phyloP scores from a whole-genome alignment of 2,888 invertebrate species.

The Nemurella pictetii region DNA sequence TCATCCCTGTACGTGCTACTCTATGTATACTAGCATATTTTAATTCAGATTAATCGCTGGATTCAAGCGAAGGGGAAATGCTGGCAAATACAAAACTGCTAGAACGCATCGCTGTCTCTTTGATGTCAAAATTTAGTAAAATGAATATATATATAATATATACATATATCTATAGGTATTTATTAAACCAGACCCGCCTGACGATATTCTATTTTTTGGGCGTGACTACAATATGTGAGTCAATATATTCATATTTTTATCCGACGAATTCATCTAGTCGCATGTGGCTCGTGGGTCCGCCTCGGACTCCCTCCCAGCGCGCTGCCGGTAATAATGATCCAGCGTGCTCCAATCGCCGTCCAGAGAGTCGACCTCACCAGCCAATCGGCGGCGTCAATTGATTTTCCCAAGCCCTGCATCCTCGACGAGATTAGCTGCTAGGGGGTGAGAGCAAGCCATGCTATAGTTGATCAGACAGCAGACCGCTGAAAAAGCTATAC shows the following conservation, averaged over 20 bases:
- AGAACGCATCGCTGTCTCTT: no score
- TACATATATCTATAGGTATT: no score
- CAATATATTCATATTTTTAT: background rate
- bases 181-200: no score
- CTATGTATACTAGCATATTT: no score
- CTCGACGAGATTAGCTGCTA: background rate
- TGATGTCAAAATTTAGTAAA: no score
- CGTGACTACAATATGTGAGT: background rate
- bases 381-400: constrained; percentile 16
- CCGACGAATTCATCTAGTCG: background rate
- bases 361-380: background rate
- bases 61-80: no score
- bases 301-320: background rate
- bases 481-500: constrained; percentile 10
- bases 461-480: constrained; percentile 22
- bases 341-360: background rate
- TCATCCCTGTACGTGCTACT: no score
- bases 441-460: background rate
- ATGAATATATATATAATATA: no score
- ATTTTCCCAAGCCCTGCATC: constrained; percentile 13
- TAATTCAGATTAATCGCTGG: no score
- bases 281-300: background rate
- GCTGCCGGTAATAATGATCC: constrained; percentile 17
- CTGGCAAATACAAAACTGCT: no score
- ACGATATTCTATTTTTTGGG: background rate